Base-by-base conservation (phyloP, 2,888 invertebrate species). In the Thymelicus acteon region DNA sequence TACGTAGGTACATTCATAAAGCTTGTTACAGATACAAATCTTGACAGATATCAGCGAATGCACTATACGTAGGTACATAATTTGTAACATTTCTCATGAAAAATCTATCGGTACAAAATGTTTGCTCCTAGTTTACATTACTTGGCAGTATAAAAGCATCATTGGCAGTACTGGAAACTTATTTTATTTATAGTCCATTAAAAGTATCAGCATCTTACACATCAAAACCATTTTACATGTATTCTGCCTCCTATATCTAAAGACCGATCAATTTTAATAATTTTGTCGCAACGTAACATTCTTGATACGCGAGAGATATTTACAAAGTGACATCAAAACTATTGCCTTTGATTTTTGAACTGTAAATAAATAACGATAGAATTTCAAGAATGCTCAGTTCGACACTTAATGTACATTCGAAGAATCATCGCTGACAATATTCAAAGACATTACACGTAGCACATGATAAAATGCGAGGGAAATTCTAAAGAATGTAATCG, bases 1-100 rank as follows among this genome's bases (percentile, higher is more conserved):
- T 87, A 83, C 84, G 80, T 85, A 87, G 85, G 84, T 88, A 87
- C 88, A 86, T 85, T 82, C 84, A 86, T 88, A 88, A 89, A 89
- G 85, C 85, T 88, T 87, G 80, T 79, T 86, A 84, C 81, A 83
- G n/a, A 19, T 69, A 69, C 63, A 69, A 60, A 69, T 58, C 58
- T 37, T 58, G n/a, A 24, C 39, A 39, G 58, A 58, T 12, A 84
- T 72, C 37, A 7, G n/a, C 24, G 62, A 72, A 54, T 48, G 71
- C 61, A 70, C 68, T 73, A 24, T 54, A 54, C 54, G 54, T 54
- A 5, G 31, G 31, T 31, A 31, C 31, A 54, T 24, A 54, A 44
- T 12, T 54, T 54, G 10, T n/a, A 48, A 63, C 15, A 15, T 61
- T 62, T 63, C 39, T 40, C 19, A 52, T 49, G 63, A 58, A 69